Evolutionary conservation across 2,797 vertebrate species (phyloP), one percentile per base, ranked within the genome.

Genomic region (Tapera naevia): DNA sequence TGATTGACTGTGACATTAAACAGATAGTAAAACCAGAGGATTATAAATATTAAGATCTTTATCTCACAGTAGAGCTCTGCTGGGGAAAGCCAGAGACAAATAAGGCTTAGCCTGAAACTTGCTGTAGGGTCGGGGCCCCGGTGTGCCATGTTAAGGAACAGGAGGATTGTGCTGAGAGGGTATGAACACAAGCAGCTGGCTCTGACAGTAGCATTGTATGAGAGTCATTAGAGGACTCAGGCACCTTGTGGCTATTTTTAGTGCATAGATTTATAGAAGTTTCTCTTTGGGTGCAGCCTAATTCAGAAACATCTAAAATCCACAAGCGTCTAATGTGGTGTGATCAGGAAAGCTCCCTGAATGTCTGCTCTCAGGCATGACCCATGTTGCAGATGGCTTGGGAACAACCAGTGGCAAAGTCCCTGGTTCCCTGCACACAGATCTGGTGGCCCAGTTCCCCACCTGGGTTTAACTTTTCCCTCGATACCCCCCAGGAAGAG

Each of bases 1-100:
- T 90, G 80, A 78, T 86, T 92, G 91, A 84, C 53, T 1, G 2
- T 91, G 71, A 71, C 85, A 83, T 85, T 89, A 93, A 93, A 81
- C 24, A 70, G 62, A 50, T 48, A 90, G 89, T 90, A 80, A 94
- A 78, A 79, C 33, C 72, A 90, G 60, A 92, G 51, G 51, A 43
- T 91, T 94, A 81, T 90, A 85, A 95, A 93, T 93, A 86, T 81
- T 91, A 88, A 93, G 73, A 88, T 93, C 75, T 78, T 91, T 83
- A 89, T 94, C 92, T 89, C 72, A 64, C 37, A 72, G 75, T 62
- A 65, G 69, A 94, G 23, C 46, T 94, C 37, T 71, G 23, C 79
- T 87, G 91, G 69, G 35, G 33, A 75, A 91, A 87, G 69, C 79
- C 69, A 74, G 80, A 89, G 66, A 86, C 66, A 82, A 65, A 83